phyloP scores from a whole-genome alignment of 2,888 invertebrate genomes.

The Catocala sponsa region DNA sequence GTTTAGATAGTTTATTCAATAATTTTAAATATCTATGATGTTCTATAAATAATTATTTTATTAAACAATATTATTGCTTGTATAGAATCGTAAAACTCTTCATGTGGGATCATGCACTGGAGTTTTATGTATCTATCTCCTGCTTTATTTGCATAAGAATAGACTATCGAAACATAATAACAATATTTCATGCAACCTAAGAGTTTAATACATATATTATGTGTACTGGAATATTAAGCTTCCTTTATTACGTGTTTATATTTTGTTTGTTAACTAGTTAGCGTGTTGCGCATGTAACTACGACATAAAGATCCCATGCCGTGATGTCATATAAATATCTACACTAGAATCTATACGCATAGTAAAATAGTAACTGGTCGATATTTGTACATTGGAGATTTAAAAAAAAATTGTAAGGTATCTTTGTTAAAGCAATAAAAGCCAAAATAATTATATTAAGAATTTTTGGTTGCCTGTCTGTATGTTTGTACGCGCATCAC shows the following conservation, averaged over 20 bases:
- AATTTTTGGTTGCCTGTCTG: too few relatives aligned
- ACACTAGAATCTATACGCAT: too few relatives aligned
- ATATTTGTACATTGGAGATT: too few relatives aligned
- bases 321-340: background rate
- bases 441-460: too few relatives aligned
- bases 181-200: slow-evolving; percentile 21
- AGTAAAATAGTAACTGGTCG: too few relatives aligned
- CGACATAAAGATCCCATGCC: slow-evolving; percentile 13
- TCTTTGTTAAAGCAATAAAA: too few relatives aligned
- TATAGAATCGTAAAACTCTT: slow-evolving; percentile 24
- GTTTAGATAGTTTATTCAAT: too few relatives aligned
- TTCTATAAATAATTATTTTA: too few relatives aligned
- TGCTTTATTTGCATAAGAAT: slow-evolving; percentile 41
- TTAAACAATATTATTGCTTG: too few relatives aligned
- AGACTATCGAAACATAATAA: slow-evolving; percentile 33
- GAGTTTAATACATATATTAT: slow-evolving; percentile 10
- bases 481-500: too few relatives aligned
- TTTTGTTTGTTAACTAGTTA: slow-evolving; percentile 12
- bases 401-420: too few relatives aligned
- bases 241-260: slow-evolving; percentile 6
- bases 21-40: too few relatives aligned
- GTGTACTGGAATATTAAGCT: slow-evolving; percentile 8
- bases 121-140: slow-evolving; percentile 21
- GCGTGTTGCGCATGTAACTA: slow-evolving; percentile 10
- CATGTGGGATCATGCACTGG: slow-evolving; percentile 21